Evolutionary conservation across 2,888 invertebrate species (phyloP).

Genomic region (Thumatha senex): DNA sequence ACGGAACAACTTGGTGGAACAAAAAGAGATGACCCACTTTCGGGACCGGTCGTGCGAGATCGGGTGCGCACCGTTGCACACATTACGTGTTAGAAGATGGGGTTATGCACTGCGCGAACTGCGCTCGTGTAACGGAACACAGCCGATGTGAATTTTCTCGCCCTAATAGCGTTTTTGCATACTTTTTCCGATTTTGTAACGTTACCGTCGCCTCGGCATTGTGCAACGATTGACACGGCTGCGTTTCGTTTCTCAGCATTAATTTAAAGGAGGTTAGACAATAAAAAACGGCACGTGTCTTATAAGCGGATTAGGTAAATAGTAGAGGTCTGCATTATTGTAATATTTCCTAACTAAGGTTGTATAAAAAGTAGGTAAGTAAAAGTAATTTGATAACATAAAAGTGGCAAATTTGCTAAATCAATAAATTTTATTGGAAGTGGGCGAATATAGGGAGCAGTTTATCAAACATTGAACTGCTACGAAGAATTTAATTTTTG

Average conservation of each 20-base stretch:
- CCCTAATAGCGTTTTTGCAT: constrained; percentile 75
- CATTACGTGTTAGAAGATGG: constrained; percentile 79
- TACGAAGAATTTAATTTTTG: no score
- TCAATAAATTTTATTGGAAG: not conserved
- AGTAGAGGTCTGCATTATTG: constrained; percentile 4
- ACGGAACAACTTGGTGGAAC: constrained; percentile 80
- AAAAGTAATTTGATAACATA: not conserved
- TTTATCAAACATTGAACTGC: no score
- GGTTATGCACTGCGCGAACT: constrained; percentile 73
- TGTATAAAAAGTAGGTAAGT: constrained; percentile 1
- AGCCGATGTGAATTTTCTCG: constrained; percentile 80
- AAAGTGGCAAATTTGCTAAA: not conserved
- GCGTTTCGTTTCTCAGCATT: constrained; percentile 43
- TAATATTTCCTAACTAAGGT: not conserved
- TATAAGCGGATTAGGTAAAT: constrained; percentile 6
- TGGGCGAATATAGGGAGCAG: no score
- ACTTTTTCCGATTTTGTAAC: constrained; percentile 71
- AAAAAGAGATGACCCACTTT: constrained; percentile 84
- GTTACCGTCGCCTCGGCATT: constrained; percentile 45
- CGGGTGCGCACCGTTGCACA: constrained; percentile 79
- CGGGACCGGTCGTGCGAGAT: constrained; percentile 80
- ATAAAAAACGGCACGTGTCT: constrained; percentile 29
- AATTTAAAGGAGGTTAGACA: constrained; percentile 31
- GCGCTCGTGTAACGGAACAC: constrained; percentile 70
- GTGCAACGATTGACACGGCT: constrained; percentile 59